Conservation (phyloP, 2,797 vertebrate genomes). For the Dromococcyx pavoninus region DNA sequence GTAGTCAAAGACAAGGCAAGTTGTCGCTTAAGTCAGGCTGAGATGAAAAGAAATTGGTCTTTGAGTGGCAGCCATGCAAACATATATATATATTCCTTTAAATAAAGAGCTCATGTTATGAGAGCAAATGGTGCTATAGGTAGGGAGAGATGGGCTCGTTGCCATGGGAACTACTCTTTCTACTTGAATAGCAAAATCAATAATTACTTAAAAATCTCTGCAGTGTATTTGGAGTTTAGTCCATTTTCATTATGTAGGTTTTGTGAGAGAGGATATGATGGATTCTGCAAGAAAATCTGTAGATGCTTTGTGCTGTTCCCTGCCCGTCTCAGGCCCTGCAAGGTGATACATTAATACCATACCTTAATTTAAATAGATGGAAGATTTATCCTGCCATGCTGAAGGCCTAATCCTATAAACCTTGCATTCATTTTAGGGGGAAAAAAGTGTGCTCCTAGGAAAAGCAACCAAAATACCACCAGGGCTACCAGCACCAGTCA, state of each 20-base stretch:
- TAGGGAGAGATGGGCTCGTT: slow-evolving; percentile 45
- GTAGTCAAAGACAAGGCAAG: neutral
- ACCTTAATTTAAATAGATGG: neutral
- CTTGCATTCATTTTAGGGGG: neutral
- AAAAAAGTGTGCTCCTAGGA: neutral
- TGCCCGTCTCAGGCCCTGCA: fast-evolving
- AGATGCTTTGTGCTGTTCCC: neutral
- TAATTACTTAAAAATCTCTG: slow-evolving; percentile 52
- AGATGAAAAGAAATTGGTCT: neutral
- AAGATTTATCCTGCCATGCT: neutral
- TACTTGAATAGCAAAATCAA: slow-evolving; percentile 66
- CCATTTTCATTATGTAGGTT: neutral
- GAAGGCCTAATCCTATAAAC: neutral
- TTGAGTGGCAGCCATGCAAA: neutral
- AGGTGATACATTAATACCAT: neutral
- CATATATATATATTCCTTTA: neutral
- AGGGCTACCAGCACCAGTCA: neutral
- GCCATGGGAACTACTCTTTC: slow-evolving; percentile 58
- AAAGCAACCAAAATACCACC: neutral
- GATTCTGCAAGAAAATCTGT: neutral
- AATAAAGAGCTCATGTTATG: neutral
- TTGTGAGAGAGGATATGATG: neutral
- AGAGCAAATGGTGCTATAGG: slow-evolving; percentile 21
- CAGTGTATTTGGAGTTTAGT: slow-evolving; percentile 24
- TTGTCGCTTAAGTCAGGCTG: neutral